Conservation (phyloP, 2,797 vertebrate genomes). For the Cryptoprocta ferox region DNA sequence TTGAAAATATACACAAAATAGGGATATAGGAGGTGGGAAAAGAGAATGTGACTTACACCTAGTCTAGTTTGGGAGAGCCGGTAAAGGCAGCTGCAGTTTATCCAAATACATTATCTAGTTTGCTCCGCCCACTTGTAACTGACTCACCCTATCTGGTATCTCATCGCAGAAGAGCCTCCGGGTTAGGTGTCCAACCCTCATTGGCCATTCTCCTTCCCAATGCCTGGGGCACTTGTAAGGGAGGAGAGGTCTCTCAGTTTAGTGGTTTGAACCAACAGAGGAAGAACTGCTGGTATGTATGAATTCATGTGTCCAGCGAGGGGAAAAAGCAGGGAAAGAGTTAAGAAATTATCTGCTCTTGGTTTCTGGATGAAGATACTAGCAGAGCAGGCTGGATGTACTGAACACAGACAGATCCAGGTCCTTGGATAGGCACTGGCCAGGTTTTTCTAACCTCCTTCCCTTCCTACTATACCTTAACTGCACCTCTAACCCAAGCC, state of each 20-base stretch:
- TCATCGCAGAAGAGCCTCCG: not conserved
- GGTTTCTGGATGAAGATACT: not conserved
- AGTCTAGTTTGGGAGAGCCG: not conserved
- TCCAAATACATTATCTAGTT: not conserved
- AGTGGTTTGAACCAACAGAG: not conserved
- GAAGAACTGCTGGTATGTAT: not conserved
- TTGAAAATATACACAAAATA: not conserved
- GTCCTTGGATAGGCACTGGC: accelerated
- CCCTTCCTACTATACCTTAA: not conserved
- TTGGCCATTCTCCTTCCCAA: not conserved
- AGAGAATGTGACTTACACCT: not conserved
- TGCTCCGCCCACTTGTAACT: not conserved
- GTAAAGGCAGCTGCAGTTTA: not conserved
- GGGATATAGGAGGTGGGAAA: not conserved
- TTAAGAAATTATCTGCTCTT: not conserved
- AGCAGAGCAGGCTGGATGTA: not conserved
- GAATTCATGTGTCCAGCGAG: not conserved
- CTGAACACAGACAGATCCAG: not conserved
- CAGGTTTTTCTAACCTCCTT: not conserved
- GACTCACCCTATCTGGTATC: not conserved
- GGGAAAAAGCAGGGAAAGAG: not conserved
- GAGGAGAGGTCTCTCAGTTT: not conserved
- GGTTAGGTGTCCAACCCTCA: not conserved
- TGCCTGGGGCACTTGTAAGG: not conserved
- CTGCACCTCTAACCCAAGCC: not conserved